Percentiles rank a stretch among this genome's conserved stretches.
phyloP scores from a whole-genome alignment of 2,113 vertebrate species.

The mouse (Mus musculus) region DNA sequence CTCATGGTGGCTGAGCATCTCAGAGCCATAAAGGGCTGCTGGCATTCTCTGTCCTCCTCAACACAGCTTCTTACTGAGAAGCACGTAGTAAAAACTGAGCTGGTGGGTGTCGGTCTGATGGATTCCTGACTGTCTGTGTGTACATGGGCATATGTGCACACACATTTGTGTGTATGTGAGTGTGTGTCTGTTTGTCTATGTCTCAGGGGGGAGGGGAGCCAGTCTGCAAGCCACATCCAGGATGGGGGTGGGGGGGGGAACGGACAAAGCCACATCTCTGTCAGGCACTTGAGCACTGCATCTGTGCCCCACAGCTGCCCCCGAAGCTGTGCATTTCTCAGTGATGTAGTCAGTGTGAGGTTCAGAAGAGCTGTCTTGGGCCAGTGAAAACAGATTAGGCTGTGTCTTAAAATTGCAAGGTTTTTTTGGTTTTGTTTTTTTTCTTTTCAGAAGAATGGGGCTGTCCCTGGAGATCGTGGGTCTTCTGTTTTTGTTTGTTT shows the following conservation, averaged over 20 bases:
- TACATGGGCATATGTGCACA: no score
- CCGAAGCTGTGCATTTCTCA: not conserved
- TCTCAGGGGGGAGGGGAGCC: not conserved
- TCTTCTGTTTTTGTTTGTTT: constrained; percentile 5
- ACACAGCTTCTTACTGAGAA: not conserved
- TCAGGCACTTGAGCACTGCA: not conserved
- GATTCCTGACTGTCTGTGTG: not conserved
- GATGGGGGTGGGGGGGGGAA: no score
- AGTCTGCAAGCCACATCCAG: not conserved
- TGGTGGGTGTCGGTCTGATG: not conserved
- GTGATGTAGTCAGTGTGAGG: not conserved
- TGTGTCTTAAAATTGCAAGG: constrained; percentile 53
- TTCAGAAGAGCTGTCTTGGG: not conserved
- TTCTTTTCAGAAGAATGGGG: not conserved
- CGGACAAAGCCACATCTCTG: constrained; percentile 48
- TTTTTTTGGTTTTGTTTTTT: not conserved
- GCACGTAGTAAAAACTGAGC: not conserved
- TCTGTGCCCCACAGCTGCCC: not conserved
- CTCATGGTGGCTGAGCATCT: not conserved
- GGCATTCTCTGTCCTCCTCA: not conserved
- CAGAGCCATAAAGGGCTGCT: not conserved
- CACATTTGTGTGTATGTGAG: fast-evolving
- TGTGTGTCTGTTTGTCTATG: not conserved
- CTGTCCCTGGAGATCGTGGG: fast-evolving
- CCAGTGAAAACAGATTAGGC: not conserved